phyloP scores from a whole-genome alignment of 2,888 invertebrate species.

The Cyrtodaria siliqua region DNA sequence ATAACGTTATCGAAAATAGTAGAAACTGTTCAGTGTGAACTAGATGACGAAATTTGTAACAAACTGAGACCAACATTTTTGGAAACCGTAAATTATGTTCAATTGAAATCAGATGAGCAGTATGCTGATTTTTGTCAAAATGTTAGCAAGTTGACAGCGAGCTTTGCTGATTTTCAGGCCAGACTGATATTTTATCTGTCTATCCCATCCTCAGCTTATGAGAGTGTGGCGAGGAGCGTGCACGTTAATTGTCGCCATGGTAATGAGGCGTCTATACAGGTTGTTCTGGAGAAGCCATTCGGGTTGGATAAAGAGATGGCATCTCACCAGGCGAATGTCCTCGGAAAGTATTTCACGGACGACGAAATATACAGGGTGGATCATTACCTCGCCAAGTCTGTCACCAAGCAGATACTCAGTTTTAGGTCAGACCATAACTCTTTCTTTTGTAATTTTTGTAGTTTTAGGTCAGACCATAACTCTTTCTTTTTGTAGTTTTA shows the following conservation, averaged over 20 bases:
- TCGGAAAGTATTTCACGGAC: conserved; percentile 92
- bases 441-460: no score
- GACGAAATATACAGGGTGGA: conserved; percentile 98
- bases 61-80: conserved; percentile 74
- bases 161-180: conserved; percentile 17
- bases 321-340: conserved; percentile 91
- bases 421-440: no score
- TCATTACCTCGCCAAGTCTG: conserved; percentile 94
- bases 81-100: conserved; percentile 73
- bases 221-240: conserved; percentile 61
- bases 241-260: conserved; percentile 64
- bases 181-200: conserved; percentile 82
- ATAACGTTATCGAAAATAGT: conserved; percentile 72
- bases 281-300: conserved; percentile 99
- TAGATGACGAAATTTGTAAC: conserved; percentile 69
- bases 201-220: conserved; percentile 80
- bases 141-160: conserved; percentile 24
- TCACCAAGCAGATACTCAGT: conserved; percentile 81
- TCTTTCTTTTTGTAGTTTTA: no score
- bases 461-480: no score
- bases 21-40: conserved; percentile 68
- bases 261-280: conserved; percentile 89
- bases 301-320: conserved; percentile 96
- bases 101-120: conserved; percentile 74
- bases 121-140: conserved; percentile 68